Evolutionary conservation across 37 sponge, comb jelly and placozoan genomes (phyloP), one percentile per base, ranked within the genome.

Genomic region (Geodia barretti): DNA sequence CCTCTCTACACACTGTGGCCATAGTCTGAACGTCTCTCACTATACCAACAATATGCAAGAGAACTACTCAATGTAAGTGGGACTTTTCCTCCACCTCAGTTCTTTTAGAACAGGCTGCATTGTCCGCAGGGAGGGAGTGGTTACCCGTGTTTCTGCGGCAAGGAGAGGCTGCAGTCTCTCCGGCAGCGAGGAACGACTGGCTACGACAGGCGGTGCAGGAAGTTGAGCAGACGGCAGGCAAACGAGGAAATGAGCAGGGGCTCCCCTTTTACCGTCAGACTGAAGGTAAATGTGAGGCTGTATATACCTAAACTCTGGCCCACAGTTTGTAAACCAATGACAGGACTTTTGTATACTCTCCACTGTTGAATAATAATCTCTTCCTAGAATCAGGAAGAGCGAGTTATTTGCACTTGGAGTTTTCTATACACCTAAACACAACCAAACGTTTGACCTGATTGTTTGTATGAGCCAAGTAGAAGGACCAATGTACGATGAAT

Each of bases 91-190:
- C 75, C 32, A 14, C 54, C 26, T 40, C 59, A 72, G 8, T 19
- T 69, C 33, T 28, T 28, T 28, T n/a, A 14, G 54, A 47, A 30
- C 71, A 70, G 26, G 36, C 70, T 58, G 60, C 19, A n/a, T 3
- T 62, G 14, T 72, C 41, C 24, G 23, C 70, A 84, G 82, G 36
- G 39, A 29, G 87, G 77, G 1, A 26, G 38, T 62, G 91, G 91
- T 0, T 94, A 94, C 47, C 83, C 31, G 54, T 94, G 95, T 43
- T 94, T 94, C 74, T 94, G 95, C 58, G 72, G 43, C 68, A 80
- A 76, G 31, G 82, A 92, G 74, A 78, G 92, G 40, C 69, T 92
- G 62, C 65, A 77, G 62, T 40, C 67, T 38, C 74, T 92, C 60
- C 63, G 87, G 11, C 25, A 24, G 34, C 25, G 61, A 5, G 11